These are phyloP conservation scores for Drosophila ambigua DNA, from an alignment of 1,140 invertebrate species.

Conservation along the genomic window DNA sequence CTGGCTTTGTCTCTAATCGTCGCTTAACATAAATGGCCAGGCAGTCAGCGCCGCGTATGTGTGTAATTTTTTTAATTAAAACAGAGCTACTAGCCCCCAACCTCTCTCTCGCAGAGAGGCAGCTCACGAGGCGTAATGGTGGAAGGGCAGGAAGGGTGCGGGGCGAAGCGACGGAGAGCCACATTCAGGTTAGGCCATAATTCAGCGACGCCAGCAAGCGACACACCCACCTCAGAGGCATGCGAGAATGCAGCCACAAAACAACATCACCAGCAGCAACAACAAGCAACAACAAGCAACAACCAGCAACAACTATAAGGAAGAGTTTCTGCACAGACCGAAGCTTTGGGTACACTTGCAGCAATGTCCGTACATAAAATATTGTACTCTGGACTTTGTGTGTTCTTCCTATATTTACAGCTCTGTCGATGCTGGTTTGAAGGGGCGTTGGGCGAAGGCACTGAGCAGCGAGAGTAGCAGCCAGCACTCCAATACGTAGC, in stretches of 20 bases:
- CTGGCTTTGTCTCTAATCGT: constrained; percentile 56
- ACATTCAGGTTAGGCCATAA: constrained; percentile 60
- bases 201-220: constrained; percentile 49
- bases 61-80: constrained; percentile 70
- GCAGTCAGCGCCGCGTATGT: constrained; percentile 47
- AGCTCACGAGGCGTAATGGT: constrained; percentile 24
- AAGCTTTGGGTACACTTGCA: too few relatives aligned
- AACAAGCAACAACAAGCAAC: constrained; percentile 1
- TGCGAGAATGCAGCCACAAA: constrained; percentile 68
- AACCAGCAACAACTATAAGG: too few relatives aligned
- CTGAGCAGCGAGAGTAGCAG: too few relatives aligned
- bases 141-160: constrained; percentile 11
- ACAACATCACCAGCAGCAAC: constrained; percentile 15
- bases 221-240: constrained; percentile 62
- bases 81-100: constrained; percentile 46
- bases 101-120: not conserved
- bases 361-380: too few relatives aligned
- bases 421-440: too few relatives aligned
- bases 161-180: constrained; percentile 25
- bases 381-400: too few relatives aligned
- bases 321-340: too few relatives aligned
- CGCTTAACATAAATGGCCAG: constrained; percentile 75
- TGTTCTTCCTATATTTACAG: too few relatives aligned
- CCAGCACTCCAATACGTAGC: too few relatives aligned
- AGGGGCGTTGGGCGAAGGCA: too few relatives aligned